Percentiles rank a stretch among this genome's conserved stretches.
These are phyloP conservation scores for Eriocheir sinensis DNA, from an alignment of 1,140 invertebrate genomes.

Conservation along the genomic window DNA sequence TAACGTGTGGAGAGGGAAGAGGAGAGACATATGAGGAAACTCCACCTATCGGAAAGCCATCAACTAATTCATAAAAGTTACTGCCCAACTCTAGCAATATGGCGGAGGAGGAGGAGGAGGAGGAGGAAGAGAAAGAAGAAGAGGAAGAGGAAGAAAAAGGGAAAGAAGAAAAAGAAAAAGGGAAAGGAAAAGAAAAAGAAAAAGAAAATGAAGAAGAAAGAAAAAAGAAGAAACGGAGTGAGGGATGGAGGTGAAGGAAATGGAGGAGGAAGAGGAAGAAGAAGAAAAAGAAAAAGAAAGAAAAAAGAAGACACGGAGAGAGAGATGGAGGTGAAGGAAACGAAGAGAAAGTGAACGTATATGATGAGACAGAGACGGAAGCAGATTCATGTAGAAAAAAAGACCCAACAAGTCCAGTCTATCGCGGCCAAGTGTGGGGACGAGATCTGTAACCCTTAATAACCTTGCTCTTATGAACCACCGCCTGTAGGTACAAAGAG, in stretches of 20 bases:
- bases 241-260: not conserved
- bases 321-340: not conserved
- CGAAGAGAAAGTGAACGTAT: not conserved
- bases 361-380: too few species aligned
- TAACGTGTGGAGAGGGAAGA: constrained; percentile 28
- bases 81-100: not conserved
- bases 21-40: not conserved
- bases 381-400: too few species aligned
- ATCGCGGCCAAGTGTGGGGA: too few species aligned
- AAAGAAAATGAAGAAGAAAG: not conserved
- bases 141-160: not conserved
- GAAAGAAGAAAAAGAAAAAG: not conserved
- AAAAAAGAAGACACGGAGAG: not conserved
- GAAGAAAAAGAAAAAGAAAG: not conserved
- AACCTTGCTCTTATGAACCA: too few species aligned
- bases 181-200: not conserved
- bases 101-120: not conserved
- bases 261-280: not conserved
- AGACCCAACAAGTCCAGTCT: too few species aligned
- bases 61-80: not conserved
- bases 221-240: not conserved
- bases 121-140: not conserved
- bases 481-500: too few species aligned
- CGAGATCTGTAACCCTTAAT: too few species aligned
- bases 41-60: not conserved